Evolutionary conservation across 2,888 invertebrate species (phyloP), one percentile per base, ranked within the genome.

Genomic region (Amphipoea lucens): DNA sequence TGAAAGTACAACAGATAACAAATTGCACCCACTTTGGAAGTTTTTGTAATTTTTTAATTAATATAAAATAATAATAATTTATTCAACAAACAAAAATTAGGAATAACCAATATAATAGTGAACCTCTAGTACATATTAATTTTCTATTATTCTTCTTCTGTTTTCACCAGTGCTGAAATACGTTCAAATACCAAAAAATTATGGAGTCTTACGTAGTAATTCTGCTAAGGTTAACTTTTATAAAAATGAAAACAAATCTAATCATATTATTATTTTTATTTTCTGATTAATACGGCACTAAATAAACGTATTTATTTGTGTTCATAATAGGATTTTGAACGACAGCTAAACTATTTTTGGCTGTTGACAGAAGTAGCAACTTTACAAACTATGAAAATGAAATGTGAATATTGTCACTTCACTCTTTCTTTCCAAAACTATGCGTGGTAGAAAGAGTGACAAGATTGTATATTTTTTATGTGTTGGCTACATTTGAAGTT

Each of bases 401-500:
- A 11, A 89, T 88, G 86, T 89, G 86, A 85, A 85, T 86, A 84
- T 81, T 87, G 86, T 90, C 83, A 83, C 87, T 90, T 92, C 89
- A 89, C 87, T 93, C 91, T 84, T 89, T 91, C 88, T 79, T 81
- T 76, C 74, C 70, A 12, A 42, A 65, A 72, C 54, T 67, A 12
- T 7, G 0, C 2, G 78, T 60, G 85, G 82, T 79, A 90, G 91
- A 94, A 90, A 90, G 93, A 90, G 91, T 90, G 78, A 88, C 86
- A 84, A 80, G 83, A 89, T 85, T 72, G 87, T 89, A 86, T 90
- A 86, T 77, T 90, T 91, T 93, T 90, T 87, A 90, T 90, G 92
- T 91, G 95, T 96, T 96, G 96, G 95, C 91, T 90, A 89, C 90
- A 91, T 92, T 94, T 92, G 91, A 92, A 93, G 93, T 95, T 96